These are phyloP conservation scores for Graptemys geographica DNA, from an alignment of 2,797 vertebrate genomes.

Conservation along the genomic window DNA sequence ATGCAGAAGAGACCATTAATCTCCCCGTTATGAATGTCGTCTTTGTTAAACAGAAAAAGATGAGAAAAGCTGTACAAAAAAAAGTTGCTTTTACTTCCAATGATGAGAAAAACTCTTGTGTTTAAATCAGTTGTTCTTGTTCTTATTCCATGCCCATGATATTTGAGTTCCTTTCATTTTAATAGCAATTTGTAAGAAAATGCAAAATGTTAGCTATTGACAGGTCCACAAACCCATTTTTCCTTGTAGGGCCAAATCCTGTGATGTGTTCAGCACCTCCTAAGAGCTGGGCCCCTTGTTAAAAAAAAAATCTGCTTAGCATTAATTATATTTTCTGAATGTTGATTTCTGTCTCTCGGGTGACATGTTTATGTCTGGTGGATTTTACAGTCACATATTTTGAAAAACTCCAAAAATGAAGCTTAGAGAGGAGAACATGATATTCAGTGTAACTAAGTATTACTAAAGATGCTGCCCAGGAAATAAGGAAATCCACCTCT, in stretches of 20 bases:
- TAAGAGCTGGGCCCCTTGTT: slow-evolving; percentile 55
- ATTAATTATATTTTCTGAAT: slow-evolving; percentile 48
- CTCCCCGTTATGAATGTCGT: slow-evolving; percentile 52
- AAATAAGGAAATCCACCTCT: slow-evolving; percentile 20
- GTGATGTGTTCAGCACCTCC: slow-evolving; percentile 60
- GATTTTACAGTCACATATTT: slow-evolving; percentile 65
- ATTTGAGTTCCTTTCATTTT: slow-evolving; percentile 41
- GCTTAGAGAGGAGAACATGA: slow-evolving; percentile 52
- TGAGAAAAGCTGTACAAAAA: slow-evolving; percentile 39
- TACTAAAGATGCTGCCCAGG: slow-evolving; percentile 66
- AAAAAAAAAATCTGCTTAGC: slow-evolving; percentile 34
- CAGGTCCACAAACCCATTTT: slow-evolving; percentile 50
- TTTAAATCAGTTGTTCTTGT: slow-evolving; percentile 57
- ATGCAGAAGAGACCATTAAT: slow-evolving; percentile 71
- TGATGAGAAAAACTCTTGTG: slow-evolving; percentile 27
- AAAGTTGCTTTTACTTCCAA: slow-evolving; percentile 45
- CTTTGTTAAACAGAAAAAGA: slow-evolving; percentile 47
- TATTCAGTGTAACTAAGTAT: slow-evolving; percentile 54
- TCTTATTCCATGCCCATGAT: slow-evolving; percentile 42
- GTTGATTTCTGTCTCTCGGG: slow-evolving; percentile 61
- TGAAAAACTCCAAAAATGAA: slow-evolving; percentile 61
- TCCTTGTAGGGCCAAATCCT: slow-evolving; percentile 48
- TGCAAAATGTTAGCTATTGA: slow-evolving; percentile 52
- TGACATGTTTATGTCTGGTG: slow-evolving; percentile 54
- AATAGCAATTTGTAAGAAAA: slow-evolving; percentile 46